Evolutionary conservation across 2,797 vertebrate genomes (phyloP).

Genomic region (Pipistrellus kuhlii): DNA sequence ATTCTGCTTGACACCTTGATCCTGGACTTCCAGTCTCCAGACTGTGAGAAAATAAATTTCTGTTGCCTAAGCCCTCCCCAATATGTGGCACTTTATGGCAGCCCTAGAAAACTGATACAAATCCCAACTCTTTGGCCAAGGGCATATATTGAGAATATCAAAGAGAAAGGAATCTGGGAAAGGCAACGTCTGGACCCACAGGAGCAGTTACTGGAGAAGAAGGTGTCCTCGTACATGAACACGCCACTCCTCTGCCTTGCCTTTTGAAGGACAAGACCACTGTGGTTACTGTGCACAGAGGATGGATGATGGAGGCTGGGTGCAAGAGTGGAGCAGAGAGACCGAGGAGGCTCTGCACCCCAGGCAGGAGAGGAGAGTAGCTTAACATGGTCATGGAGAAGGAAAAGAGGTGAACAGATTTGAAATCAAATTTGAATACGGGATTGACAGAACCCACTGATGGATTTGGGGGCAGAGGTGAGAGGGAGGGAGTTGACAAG

Average conservation of each 20-base stretch:
- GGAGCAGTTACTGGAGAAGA: neutral
- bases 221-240: rapidly evolving
- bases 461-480: neutral
- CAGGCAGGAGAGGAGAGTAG: neutral
- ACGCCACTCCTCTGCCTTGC: neutral
- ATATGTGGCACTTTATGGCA: rapidly evolving
- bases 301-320: neutral
- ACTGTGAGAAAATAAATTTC: neutral
- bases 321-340: neutral
- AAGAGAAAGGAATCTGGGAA: neutral
- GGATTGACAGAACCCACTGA: neutral
- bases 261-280: neutral
- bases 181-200: neutral
- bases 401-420: neutral
- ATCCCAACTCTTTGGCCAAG: neutral
- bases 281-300: neutral
- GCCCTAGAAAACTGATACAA: neutral
- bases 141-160: neutral
- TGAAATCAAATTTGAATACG: neutral
- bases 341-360: neutral
- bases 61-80: neutral
- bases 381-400: neutral
- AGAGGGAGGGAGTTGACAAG: neutral
- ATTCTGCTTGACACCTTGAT: neutral
- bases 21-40: neutral